Evolutionary conservation across 2,888 invertebrate genomes (phyloP), one percentile per base, ranked within the genome.

Genomic region (Mythimna impura): DNA sequence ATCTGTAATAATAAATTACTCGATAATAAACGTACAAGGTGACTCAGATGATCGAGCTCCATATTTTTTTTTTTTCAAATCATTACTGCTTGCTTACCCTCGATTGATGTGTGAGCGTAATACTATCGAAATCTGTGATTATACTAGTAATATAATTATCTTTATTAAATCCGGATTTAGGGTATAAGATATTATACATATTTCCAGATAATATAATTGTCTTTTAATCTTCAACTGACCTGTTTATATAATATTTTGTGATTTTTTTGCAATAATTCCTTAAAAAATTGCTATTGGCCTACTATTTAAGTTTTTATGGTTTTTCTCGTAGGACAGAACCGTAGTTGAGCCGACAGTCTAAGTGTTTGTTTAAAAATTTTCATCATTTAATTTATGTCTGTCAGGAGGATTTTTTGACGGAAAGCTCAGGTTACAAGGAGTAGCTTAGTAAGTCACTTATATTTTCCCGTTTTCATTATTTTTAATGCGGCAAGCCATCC

Each of bases 1-100:
- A 74, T 74, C 68, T 76, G 68, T 67, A 20, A 54, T 57, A 62
- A 75, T 55, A 69, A 62, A 62, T 57, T 55, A 55, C 54, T 61
- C 20, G 12, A 17, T 66, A 66, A 22, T 73, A 58, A 22, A 34
- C 34, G n/a, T 47, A 74, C 54, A 68, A 77, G 77, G 54, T n/a
- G 54, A 61, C 22, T 22, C 47, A 22, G 47, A 74, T 55, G 47
- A 40, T 67, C 6, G 25, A 14, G 34, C 17, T 20, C 14, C 12
- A 52, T 52, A 12, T 57, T 36, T 10, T 57, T 62, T 47, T 36
- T 50, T 73, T 40, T 72, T 20, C 0, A n/a, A 60, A 25, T 71
- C n/a, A 12, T 43, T 54, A 36, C 14, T 14, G 25, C 47, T 5
- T 52, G 25, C n/a, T 10, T 7, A 66, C 14, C 2, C 7, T 36